Evolutionary conservation across 2,888 invertebrate species (phyloP).

Genomic region (Hymenopus coronatus): DNA sequence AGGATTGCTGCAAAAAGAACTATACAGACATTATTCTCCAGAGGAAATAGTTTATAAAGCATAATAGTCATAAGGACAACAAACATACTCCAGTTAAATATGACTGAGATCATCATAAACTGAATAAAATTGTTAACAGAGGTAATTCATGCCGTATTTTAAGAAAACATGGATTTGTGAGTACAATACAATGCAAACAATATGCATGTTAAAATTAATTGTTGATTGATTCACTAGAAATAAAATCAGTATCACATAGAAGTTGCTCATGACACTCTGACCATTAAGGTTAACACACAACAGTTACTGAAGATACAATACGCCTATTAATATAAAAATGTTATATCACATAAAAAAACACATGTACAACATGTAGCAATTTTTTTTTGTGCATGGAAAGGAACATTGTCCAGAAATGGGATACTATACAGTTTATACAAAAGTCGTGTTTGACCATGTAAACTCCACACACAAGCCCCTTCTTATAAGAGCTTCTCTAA

Average conservation of each 20-base stretch:
- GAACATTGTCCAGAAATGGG: constrained; percentile 2
- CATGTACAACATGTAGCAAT: constrained; percentile 2
- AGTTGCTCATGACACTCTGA: not conserved
- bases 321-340: constrained; percentile 17
- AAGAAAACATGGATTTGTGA: not conserved
- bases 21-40: too few relatives aligned
- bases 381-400: constrained; percentile 2
- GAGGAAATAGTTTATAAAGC: too few relatives aligned
- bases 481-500: constrained; percentile 7
- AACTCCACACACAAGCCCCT: constrained; percentile 1
- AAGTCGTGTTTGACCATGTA: constrained; percentile 8
- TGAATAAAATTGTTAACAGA: not conserved
- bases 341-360: constrained; percentile 5
- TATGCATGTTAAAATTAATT: not conserved
- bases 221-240: not conserved
- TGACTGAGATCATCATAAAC: not conserved
- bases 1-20: too few relatives aligned
- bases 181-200: not conserved
- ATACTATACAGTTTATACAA: constrained; percentile 7
- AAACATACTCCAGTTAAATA: not conserved
- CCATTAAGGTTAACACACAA: not conserved
- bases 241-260: not conserved
- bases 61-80: too few relatives aligned
- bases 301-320: constrained; percentile 3
- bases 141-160: not conserved